These are phyloP conservation scores for Prunella himalayana DNA, from an alignment of 2,113 vertebrate genomes.

Conservation along the genomic window DNA sequence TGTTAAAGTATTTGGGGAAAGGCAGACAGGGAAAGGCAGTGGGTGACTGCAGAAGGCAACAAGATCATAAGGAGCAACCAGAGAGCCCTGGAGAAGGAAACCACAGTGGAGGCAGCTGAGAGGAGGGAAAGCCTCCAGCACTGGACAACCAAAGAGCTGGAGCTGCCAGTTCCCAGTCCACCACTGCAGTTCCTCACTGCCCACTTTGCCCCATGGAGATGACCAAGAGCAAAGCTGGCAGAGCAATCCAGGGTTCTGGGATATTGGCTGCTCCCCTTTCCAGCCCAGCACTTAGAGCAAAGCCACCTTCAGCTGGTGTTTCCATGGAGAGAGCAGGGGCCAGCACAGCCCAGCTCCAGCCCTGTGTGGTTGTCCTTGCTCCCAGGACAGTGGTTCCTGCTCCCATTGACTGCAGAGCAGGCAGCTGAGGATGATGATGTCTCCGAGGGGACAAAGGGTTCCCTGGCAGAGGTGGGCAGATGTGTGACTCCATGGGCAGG, in stretches of 20 bases:
- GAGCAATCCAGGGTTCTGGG: neutral
- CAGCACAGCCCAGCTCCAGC: neutral
- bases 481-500: fast-evolving
- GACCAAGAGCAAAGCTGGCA: neutral
- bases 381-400: neutral
- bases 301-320: neutral
- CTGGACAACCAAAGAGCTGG: neutral
- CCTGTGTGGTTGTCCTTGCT: neutral
- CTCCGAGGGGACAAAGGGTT: neutral
- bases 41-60: neutral
- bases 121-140: neutral
- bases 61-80: neutral
- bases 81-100: neutral
- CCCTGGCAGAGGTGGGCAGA: neutral
- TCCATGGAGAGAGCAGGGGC: neutral
- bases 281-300: neutral
- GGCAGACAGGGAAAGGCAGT: neutral
- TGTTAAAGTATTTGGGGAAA: neutral
- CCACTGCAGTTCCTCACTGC: neutral
- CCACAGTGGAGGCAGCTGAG: neutral
- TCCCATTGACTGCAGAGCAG: neutral
- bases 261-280: neutral
- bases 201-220: neutral
- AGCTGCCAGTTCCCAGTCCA: neutral
- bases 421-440: neutral